These are phyloP conservation scores for Malthinus seriepunctatus DNA, from an alignment of 2,888 invertebrate species.

Conservation along the genomic window DNA sequence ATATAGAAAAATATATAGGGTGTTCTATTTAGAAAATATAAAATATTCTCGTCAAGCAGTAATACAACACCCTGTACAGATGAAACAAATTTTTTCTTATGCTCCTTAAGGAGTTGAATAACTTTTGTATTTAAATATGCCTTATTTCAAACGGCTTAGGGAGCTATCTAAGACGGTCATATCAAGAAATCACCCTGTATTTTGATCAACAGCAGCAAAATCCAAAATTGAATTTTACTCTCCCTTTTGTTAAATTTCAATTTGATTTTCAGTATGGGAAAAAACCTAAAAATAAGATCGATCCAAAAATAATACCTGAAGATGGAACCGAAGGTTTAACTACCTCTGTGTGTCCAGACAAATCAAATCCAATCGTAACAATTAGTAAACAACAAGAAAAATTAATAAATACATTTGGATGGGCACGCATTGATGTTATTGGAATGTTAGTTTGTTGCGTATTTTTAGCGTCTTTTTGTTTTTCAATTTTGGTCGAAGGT, in stretches of 20 bases:
- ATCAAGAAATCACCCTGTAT: no score
- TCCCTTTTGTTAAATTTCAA: background rate
- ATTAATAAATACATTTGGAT: slow-evolving; percentile 87
- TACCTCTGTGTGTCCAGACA: slow-evolving; percentile 12
- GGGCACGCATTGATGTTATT: slow-evolving; percentile 89
- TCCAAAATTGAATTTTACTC: no score
- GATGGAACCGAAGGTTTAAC: slow-evolving; percentile 8
- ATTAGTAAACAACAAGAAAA: slow-evolving; percentile 58
- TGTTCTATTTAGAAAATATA: no score
- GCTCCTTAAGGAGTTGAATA: no score
- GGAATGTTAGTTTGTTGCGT: slow-evolving; percentile 81
- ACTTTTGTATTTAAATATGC: no score
- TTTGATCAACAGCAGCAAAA: no score
- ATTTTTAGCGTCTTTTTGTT: slow-evolving; percentile 80
- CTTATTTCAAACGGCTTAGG: no score
- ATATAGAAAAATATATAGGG: no score
- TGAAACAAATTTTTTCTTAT: no score
- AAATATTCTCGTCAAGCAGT: no score
- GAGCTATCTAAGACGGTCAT: no score
- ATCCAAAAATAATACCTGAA: slow-evolving; percentile 16
- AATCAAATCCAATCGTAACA: slow-evolving; percentile 30
- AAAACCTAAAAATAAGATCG: background rate
- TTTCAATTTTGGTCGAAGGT: slow-evolving; percentile 80
- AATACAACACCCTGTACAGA: no score
- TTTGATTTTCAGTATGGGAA: slow-evolving; percentile 19